phyloP scores from a whole-genome alignment of 2,113 vertebrate species.

The Anser cygnoides region DNA sequence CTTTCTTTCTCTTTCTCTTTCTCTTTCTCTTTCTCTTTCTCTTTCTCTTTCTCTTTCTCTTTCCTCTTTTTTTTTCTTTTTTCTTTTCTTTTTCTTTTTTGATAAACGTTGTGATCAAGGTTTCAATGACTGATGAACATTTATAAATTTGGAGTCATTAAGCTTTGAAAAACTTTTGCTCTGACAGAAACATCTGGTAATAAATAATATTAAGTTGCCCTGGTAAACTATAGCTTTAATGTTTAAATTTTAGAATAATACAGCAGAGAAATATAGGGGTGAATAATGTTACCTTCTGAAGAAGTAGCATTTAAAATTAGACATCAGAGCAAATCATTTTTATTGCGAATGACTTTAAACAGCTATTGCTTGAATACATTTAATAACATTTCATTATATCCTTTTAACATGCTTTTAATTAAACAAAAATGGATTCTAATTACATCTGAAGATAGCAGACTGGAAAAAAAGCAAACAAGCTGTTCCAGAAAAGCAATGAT shows the following conservation, averaged over 20 bases:
- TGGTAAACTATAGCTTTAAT: neutral
- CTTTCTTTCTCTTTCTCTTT: too few relatives aligned
- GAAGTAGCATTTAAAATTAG: neutral
- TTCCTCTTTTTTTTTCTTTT: rapidly evolving
- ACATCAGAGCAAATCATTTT: neutral
- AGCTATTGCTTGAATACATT: neutral
- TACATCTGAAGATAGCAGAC: neutral
- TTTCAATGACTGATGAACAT: neutral
- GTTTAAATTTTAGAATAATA: neutral
- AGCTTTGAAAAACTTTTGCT: neutral
- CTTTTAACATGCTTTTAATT: neutral
- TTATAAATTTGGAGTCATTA: neutral
- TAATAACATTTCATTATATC: neutral
- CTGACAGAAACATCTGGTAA: neutral
- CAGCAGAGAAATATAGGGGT: neutral
- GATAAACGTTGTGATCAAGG: neutral
- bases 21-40: too few relatives aligned
- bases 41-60: too few relatives aligned
- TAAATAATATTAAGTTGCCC: neutral
- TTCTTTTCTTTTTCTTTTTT: neutral
- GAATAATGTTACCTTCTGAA: neutral
- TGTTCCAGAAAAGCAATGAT: neutral
- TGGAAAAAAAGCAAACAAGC: neutral
- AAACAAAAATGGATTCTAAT: neutral
- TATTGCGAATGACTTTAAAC: neutral